These are phyloP conservation scores for Panagrolaimus sp. DNA, from an alignment of 1,140 invertebrate genomes.

Conservation along the genomic window DNA sequence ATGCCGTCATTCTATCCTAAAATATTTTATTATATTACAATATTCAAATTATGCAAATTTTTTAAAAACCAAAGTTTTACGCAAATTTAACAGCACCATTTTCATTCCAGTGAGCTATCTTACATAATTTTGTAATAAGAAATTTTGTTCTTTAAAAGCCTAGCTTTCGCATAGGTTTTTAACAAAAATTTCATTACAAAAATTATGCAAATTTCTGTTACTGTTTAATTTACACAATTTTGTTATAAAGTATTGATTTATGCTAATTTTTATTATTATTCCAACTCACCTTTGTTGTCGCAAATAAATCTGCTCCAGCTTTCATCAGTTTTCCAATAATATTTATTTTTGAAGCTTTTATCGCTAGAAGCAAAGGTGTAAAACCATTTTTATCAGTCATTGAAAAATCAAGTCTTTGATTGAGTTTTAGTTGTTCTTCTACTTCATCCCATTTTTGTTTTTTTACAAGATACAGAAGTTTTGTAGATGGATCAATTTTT, in stretches of 20 bases:
- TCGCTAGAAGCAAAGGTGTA: constrained; percentile 48
- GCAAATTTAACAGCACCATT: no score
- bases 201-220: no score
- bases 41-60: no score
- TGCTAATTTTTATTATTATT: no score
- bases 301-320: constrained; percentile 48
- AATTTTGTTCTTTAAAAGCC: no score
- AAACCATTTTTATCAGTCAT: constrained; percentile 50
- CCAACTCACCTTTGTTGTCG: constrained; percentile 43
- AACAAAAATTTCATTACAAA: no score
- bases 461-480: constrained; percentile 44
- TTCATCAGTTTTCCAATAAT: constrained; percentile 43
- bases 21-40: constrained; percentile 15
- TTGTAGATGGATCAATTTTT: constrained; percentile 36
- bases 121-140: no score
- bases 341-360: constrained; percentile 39
- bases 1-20: constrained; percentile 43
- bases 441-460: constrained; percentile 49
- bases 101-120: no score
- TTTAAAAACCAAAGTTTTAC: no score
- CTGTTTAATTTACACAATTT: no score
- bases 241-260: no score
- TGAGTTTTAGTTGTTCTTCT: constrained; percentile 26
- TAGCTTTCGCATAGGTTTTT: no score
- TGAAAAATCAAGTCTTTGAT: constrained; percentile 29